Evolutionary conservation across 2,797 vertebrate genomes (phyloP).

Genomic region (Takifugu rubripes): DNA sequence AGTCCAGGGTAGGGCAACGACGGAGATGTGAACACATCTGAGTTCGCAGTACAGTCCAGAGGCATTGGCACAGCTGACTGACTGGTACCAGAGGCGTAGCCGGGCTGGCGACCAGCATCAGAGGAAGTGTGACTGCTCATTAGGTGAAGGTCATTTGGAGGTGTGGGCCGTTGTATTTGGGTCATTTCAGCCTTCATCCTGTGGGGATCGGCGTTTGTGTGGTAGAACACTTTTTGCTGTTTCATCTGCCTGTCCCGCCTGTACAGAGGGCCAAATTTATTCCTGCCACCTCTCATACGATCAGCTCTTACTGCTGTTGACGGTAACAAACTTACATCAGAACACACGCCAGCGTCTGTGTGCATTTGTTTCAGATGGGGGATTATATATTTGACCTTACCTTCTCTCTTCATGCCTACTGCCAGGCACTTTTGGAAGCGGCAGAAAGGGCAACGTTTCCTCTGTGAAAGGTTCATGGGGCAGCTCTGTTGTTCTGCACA

Average conservation of each 20-base stretch:
- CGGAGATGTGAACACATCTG: constrained; percentile 44
- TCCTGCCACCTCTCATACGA: constrained; percentile 82
- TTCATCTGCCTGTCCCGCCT: constrained; percentile 78
- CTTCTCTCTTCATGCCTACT: constrained; percentile 83
- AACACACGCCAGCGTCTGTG: not conserved
- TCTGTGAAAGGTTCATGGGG: constrained; percentile 77
- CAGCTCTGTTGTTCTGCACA: constrained; percentile 78
- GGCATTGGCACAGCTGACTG: constrained; percentile 44
- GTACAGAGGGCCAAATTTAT: constrained; percentile 83
- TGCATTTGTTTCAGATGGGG: not conserved
- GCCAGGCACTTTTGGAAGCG: constrained; percentile 82
- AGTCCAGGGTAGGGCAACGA: constrained; percentile 43
- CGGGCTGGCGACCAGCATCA: constrained; percentile 58
- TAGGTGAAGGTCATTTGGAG: constrained; percentile 51
- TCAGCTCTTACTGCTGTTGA: constrained; percentile 79
- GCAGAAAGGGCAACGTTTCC: constrained; percentile 81
- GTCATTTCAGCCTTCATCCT: constrained; percentile 72
- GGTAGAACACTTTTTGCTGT: constrained; percentile 61
- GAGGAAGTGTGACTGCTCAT: constrained; percentile 39
- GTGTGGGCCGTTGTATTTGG: constrained; percentile 41
- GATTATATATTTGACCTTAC: constrained; percentile 43
- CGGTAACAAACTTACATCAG: constrained; percentile 1
- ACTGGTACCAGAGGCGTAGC: constrained; percentile 39
- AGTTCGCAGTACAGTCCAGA: constrained; percentile 58
- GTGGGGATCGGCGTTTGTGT: constrained; percentile 51